These are phyloP conservation scores for Cotesia chilonis DNA, from an alignment of 1,140 invertebrate species.

Conservation along the genomic window DNA sequence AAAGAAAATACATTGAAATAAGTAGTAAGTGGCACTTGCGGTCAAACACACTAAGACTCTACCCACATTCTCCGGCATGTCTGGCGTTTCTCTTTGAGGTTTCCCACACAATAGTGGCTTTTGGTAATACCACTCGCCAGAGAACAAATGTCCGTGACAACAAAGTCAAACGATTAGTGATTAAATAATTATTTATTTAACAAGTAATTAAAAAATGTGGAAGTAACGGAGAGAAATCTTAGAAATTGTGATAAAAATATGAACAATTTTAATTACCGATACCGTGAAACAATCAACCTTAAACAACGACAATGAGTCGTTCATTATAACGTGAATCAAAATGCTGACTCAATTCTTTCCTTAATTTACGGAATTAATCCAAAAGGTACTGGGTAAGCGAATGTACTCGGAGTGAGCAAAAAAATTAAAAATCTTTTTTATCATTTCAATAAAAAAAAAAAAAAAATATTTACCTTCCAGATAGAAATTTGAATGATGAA, in stretches of 20 bases:
- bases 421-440: neutral
- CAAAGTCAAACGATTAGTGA: slow-evolving; percentile 7
- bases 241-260: neutral
- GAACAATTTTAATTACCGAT: slow-evolving; percentile 31
- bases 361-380: slow-evolving; percentile 23
- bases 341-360: slow-evolving; percentile 27
- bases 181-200: neutral
- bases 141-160: neutral
- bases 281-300: slow-evolving; percentile 30
- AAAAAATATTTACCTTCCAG: slow-evolving; percentile 5
- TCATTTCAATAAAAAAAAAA: neutral
- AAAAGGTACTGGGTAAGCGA: slow-evolving; percentile 25
- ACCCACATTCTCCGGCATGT: neutral
- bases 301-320: slow-evolving; percentile 19
- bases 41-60: neutral
- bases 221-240: too few relatives aligned
- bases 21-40: neutral
- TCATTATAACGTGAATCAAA: slow-evolving; percentile 33
- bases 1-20: neutral
- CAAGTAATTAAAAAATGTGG: neutral
- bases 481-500: neutral
- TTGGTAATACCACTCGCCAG: neutral
- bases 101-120: neutral
- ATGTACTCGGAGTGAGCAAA: neutral
- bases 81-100: neutral